phyloP scores from a whole-genome alignment of 2,113 vertebrate species.

The Pangasianodon hypophthalmus region DNA sequence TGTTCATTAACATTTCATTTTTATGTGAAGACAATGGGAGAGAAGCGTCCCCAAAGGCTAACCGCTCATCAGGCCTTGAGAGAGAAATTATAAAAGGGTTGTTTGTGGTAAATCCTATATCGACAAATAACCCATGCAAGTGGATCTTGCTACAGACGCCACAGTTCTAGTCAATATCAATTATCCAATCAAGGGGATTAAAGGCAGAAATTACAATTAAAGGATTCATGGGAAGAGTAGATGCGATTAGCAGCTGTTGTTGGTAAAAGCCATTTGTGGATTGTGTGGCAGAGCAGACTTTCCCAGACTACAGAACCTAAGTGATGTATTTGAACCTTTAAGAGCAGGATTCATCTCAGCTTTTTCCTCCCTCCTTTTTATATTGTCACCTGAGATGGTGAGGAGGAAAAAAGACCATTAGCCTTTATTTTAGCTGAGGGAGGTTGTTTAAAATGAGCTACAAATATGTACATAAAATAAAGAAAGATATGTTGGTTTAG shows the following conservation, averaged over 20 bases:
- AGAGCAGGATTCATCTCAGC: constrained; percentile 7
- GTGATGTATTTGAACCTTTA: not conserved
- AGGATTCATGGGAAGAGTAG: constrained; percentile 33
- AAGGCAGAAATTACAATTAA: constrained; percentile 35
- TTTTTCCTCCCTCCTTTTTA: not conserved
- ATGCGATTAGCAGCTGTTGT: constrained; percentile 20
- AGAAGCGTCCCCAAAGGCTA: constrained; percentile 34
- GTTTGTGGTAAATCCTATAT: constrained; percentile 47
- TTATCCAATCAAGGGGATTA: constrained; percentile 48
- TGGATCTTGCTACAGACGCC: constrained; percentile 23
- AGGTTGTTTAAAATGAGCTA: not conserved
- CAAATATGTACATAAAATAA: not conserved
- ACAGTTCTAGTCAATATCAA: constrained; percentile 40
- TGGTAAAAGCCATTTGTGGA: constrained; percentile 28
- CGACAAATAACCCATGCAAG: constrained; percentile 26
- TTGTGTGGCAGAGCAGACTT: constrained; percentile 35
- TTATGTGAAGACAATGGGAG: constrained; percentile 52
- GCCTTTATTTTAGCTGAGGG: not conserved
- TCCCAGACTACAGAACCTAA: constrained; percentile 4
- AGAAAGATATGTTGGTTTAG: not conserved
- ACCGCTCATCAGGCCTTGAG: constrained; percentile 50
- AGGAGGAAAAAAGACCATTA: not conserved
- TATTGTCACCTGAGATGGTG: not conserved
- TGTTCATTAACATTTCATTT: constrained; percentile 53
- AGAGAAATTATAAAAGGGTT: constrained; percentile 54